Conservation (phyloP, 1,140 invertebrate genomes). For the Vollenhovia emeryi region DNA sequence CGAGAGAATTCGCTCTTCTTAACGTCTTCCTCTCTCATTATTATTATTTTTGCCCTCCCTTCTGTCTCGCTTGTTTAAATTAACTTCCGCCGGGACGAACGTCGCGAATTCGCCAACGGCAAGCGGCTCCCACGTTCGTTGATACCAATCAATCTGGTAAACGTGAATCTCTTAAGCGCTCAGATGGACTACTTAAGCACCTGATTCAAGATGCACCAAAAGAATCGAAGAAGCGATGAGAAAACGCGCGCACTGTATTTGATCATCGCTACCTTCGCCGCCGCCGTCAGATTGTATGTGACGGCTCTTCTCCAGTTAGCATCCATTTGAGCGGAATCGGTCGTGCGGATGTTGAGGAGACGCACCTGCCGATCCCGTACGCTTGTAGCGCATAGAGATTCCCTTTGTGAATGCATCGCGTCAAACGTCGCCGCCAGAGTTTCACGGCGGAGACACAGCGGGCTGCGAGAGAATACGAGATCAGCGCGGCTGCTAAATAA, state of each 20-base stretch:
- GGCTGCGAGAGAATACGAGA: conserved; percentile 47
- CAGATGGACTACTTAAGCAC: background rate
- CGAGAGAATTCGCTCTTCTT: conserved; percentile 38
- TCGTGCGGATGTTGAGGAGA: background rate
- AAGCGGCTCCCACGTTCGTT: conserved; percentile 17
- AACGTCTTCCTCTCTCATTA: background rate
- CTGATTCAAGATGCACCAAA: background rate
- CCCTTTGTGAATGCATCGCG: conserved; percentile 44
- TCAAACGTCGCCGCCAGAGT: background rate
- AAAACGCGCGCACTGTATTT: background rate
- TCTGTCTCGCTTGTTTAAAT: conserved; percentile 6
- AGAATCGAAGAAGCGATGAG: background rate
- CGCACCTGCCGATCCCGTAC: background rate
- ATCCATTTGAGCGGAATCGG: conserved; percentile 23
- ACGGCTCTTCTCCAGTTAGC: background rate
- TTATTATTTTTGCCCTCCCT: background rate
- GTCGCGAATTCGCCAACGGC: conserved; percentile 27
- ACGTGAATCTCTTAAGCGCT: conserved; percentile 31
- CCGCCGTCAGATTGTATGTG: background rate
- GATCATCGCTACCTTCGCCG: background rate
- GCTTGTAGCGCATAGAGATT: conserved; percentile 25
- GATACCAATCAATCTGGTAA: conserved; percentile 28
- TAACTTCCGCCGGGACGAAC: conserved; percentile 1
- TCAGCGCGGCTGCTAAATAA: conserved; percentile 48
- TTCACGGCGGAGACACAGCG: conserved; percentile 35